Conservation (phyloP, 2,888 invertebrate genomes). For the Ochropleura leucogaster region DNA sequence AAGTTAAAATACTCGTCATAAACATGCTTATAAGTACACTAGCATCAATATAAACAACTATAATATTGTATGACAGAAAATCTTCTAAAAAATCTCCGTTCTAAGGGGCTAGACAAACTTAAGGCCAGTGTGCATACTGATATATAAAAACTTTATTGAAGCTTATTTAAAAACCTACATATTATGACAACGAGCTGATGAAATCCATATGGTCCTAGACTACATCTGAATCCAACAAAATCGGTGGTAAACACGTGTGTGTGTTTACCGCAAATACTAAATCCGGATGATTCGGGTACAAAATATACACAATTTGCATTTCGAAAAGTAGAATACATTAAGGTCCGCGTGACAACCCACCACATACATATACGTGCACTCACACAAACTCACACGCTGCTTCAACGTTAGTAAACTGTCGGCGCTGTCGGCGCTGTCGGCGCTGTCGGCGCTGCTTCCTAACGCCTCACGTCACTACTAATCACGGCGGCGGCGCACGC, state of each 20-base stretch:
- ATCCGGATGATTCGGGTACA: no score
- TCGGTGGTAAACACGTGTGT: no score
- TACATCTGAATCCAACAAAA: no score
- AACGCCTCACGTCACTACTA: conserved; percentile 48
- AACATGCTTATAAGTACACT: neutral
- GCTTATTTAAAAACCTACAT: no score
- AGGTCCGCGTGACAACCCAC: neutral
- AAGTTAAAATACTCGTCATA: neutral
- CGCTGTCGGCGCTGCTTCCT: conserved; percentile 41
- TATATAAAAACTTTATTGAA: no score
- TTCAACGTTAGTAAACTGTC: conserved; percentile 8
- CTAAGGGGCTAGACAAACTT: neutral
- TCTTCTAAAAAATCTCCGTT: neutral
- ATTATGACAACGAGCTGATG: no score
- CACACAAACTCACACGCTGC: conserved; percentile 20
- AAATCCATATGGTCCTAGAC: no score
- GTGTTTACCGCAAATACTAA: no score
- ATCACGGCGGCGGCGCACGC: conserved; percentile 21
- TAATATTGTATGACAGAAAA: neutral
- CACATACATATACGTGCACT: neutral
- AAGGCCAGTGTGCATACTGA: no score
- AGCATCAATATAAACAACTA: no score
- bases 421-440: neutral
- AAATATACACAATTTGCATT: neutral
- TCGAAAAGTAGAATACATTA: neutral